A percentile compares a stretch with the other conserved stretches of the same genome.
Evolutionary conservation across 2,888 invertebrate genomes (phyloP).

Genomic region (Polyploca ridens): DNA sequence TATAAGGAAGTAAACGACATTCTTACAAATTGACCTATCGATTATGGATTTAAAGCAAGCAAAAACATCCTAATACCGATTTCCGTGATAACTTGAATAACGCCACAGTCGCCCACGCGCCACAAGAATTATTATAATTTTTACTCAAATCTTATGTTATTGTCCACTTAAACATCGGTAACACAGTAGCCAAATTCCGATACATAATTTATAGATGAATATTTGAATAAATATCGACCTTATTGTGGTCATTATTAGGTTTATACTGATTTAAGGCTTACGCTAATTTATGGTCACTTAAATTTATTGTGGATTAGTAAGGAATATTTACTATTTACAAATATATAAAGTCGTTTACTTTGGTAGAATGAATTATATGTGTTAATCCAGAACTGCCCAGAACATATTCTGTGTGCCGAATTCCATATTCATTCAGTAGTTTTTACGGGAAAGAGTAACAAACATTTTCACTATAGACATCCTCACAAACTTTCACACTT

Average conservation of each 20-base stretch:
- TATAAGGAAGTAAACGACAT: not conserved
- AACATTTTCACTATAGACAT: too few relatives aligned
- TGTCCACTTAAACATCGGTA: slow-evolving; percentile 35
- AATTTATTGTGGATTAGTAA: not conserved
- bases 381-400: too few relatives aligned
- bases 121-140: slow-evolving; percentile 9
- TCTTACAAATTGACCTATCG: not conserved
- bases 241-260: slow-evolving; percentile 42
- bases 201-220: slow-evolving; percentile 58
- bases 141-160: slow-evolving; percentile 10
- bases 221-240: slow-evolving; percentile 51
- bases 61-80: not conserved
- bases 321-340: not conserved
- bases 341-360: not conserved
- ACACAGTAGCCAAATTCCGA: slow-evolving; percentile 54
- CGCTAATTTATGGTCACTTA: slow-evolving; percentile 8
- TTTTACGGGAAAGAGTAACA: too few relatives aligned
- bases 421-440: too few relatives aligned
- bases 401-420: too few relatives aligned
- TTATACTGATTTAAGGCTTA: slow-evolving; percentile 42
- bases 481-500: too few relatives aligned
- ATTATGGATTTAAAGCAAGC: not conserved
- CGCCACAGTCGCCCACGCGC: slow-evolving; percentile 2
- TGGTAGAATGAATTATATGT: not conserved
- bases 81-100: slow-evolving; percentile 5